phyloP scores from a whole-genome alignment of 2,888 invertebrate species.

The Notodonta ziczac region DNA sequence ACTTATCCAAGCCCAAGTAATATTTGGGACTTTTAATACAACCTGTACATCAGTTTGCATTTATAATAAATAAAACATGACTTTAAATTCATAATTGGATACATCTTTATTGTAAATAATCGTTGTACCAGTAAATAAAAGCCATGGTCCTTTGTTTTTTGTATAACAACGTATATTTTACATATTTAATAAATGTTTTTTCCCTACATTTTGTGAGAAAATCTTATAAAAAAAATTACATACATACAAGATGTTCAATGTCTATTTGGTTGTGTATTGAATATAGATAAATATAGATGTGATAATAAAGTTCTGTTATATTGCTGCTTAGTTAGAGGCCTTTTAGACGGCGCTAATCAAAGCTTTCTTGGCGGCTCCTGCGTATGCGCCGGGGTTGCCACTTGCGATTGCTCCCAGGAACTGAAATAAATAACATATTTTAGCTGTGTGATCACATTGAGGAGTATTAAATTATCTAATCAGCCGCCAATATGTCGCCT shows the following conservation, averaged over 20 bases:
- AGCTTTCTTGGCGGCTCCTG: slow-evolving; percentile 44
- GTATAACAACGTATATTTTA: slow-evolving; percentile 67
- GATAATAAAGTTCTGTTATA: background rate
- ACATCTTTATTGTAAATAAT: slow-evolving; percentile 69
- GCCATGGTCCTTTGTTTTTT: slow-evolving; percentile 56
- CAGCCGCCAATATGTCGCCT: no score
- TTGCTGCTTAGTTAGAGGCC: slow-evolving; percentile 23
- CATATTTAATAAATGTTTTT: slow-evolving; percentile 45
- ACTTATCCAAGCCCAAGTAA: no score
- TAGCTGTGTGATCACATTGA: background rate
- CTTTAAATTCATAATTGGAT: slow-evolving; percentile 45
- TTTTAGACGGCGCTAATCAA: slow-evolving; percentile 32
- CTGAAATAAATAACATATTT: slow-evolving; percentile 39
- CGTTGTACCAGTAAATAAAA: slow-evolving; percentile 58
- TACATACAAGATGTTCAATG: slow-evolving; percentile 12
- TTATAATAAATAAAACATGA: slow-evolving; percentile 10
- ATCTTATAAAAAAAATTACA: slow-evolving; percentile 18
- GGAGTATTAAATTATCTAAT: no score
- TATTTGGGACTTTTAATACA: no score
- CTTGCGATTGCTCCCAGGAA: slow-evolving; percentile 45
- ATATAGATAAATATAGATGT: slow-evolving; percentile 1
- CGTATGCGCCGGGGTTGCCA: slow-evolving; percentile 45
- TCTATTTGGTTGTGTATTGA: slow-evolving; percentile 6
- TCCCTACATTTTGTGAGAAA: slow-evolving; percentile 25
- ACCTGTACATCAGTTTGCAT: no score